Evolutionary conservation across 2,113 vertebrate genomes (phyloP).

Genomic region (Lasiurus cinereus): DNA sequence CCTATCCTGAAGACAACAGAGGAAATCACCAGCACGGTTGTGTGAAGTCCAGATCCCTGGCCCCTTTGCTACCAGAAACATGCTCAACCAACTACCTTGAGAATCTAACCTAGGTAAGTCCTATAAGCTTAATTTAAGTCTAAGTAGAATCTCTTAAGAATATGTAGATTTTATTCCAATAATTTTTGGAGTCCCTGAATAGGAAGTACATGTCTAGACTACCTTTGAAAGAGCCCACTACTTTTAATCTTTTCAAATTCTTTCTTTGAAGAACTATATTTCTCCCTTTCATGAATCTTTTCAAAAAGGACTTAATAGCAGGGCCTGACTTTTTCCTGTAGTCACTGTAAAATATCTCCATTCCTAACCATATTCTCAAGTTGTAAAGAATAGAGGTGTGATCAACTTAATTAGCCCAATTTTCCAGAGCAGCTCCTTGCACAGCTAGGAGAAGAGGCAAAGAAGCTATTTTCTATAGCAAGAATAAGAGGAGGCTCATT

Average conservation of each 20-base stretch:
- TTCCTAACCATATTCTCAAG: not conserved
- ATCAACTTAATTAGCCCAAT: constrained; percentile 35
- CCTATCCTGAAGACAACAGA: not conserved
- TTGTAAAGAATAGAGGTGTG: constrained; percentile 46
- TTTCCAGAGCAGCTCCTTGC: constrained; percentile 43
- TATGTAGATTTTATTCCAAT: constrained; percentile 14
- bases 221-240: not conserved
- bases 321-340: not conserved
- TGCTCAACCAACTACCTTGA: not conserved
- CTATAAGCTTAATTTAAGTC: constrained; percentile 46
- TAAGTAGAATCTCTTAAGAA: not conserved
- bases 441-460: not conserved
- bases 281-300: constrained; percentile 18
- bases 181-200: constrained; percentile 25
- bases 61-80: not conserved
- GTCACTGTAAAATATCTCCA: constrained; percentile 19
- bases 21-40: not conserved
- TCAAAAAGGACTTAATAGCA: constrained; percentile 44
- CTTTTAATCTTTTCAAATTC: constrained; percentile 60
- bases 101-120: constrained; percentile 4
- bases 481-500: not conserved
- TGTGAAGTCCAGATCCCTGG: not conserved
- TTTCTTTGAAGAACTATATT: constrained; percentile 45
- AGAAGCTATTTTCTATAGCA: not conserved
- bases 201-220: constrained; percentile 49